These are phyloP conservation scores for Dicaeum eximium DNA, from an alignment of 2,113 vertebrate genomes.

Conservation along the genomic window DNA sequence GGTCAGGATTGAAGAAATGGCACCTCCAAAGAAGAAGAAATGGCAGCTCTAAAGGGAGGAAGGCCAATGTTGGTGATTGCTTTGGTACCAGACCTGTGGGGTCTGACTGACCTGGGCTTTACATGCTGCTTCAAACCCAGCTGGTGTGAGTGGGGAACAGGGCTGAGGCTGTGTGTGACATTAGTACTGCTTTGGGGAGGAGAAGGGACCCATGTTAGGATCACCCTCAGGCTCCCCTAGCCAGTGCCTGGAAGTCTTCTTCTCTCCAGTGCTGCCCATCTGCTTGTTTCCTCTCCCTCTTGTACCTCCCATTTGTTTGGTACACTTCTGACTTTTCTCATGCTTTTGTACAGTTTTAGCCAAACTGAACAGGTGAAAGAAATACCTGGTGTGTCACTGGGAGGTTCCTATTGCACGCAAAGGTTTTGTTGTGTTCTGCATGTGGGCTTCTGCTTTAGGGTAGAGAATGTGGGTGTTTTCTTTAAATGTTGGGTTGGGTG, in stretches of 20 bases:
- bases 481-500: not conserved
- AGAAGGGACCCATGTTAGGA: not conserved
- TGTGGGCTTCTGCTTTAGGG: not conserved
- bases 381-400: not conserved
- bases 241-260: not conserved
- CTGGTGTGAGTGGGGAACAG: not conserved
- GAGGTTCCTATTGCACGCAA: not conserved
- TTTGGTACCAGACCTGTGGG: not conserved
- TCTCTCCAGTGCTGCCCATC: not conserved
- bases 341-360: not conserved
- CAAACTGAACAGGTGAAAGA: not conserved
- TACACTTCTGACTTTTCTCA: not conserved
- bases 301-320: not conserved
- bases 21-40: not conserved
- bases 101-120: not conserved
- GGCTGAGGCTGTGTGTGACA: not conserved
- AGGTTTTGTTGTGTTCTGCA: not conserved
- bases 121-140: not conserved
- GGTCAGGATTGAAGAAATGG: not conserved
- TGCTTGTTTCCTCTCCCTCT: not conserved
- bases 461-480: not conserved
- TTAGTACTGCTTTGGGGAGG: rapidly evolving
- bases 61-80: not conserved
- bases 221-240: not conserved
- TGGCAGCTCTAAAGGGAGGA: not conserved